Conservation (phyloP, 1,140 invertebrate species). For the Cydia fagiglandana region DNA sequence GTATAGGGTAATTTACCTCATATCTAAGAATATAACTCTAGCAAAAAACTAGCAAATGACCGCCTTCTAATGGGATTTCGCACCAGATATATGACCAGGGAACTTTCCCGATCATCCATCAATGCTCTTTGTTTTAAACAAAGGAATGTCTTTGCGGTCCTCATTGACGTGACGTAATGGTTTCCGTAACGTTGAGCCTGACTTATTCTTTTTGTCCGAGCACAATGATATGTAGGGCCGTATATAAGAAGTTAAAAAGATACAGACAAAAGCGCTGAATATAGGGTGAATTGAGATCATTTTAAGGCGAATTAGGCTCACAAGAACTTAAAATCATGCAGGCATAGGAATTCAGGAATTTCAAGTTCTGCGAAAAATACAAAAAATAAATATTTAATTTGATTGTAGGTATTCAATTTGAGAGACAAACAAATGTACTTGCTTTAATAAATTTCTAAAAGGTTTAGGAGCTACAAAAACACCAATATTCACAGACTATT, state of each 20-base stretch:
- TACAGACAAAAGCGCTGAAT: no score
- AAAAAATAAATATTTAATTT: no score
- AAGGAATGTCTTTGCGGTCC: conserved; percentile 17
- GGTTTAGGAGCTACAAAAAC: neutral
- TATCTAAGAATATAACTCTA: neutral
- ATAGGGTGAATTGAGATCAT: no score
- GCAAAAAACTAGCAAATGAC: neutral
- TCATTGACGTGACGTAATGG: neutral
- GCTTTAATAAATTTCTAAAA: no score
- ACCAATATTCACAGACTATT: no score
- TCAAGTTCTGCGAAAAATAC: no score
- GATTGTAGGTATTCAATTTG: no score
- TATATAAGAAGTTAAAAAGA: neutral
- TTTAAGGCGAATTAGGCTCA: no score
- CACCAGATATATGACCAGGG: conserved; percentile 22
- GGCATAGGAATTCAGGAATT: no score
- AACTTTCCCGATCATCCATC: conserved; percentile 10
- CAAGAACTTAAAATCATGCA: no score
- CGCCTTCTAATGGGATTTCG: neutral
- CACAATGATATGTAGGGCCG: neutral
- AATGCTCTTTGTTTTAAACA: conserved; percentile 24
- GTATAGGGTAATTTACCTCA: no score
- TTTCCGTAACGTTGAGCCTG: conserved; percentile 15
- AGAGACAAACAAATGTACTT: neutral
- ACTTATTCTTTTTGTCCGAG: conserved; percentile 18